Base-by-base conservation (phyloP, 1,140 invertebrate species). In the Diplogasteroides magnus region DNA sequence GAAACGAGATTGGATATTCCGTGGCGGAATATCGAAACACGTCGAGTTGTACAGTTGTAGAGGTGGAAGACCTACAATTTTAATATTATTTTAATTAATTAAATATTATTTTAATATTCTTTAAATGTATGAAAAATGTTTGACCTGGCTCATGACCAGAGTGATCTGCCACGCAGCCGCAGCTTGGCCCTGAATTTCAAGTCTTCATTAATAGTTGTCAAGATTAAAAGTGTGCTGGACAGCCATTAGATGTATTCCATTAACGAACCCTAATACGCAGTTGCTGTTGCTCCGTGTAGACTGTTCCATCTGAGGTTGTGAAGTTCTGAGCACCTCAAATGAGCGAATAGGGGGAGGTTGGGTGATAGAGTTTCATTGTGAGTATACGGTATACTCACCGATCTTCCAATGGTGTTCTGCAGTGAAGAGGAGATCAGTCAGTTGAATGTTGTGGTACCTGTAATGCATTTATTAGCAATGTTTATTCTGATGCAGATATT, bases 111-210 rank as follows among this genome's bases (percentile, higher is more conserved):
- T n/a, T n/a, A n/a, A n/a, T n/a, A n/a, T n/a, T n/a, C n/a, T n/a
- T n/a, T n/a, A n/a, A n/a, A n/a, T n/a, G n/a, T n/a, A n/a, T n/a
- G n/a, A n/a, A n/a, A 15, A 2, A 3, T 25, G 15, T 27, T n/a
- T 66, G 60, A 71, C 73, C 61, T 77, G 76, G n/a, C 72, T 71
- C 71, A 82, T 77, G 57, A 81, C 79, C 14, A 82, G 67, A 55
- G 78, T 81, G 29, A 82, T 73, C 67, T 81, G 79, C 76, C 78
- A 81, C 19, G 79, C 80, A 32, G 79, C 79, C 1, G 78, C 75
- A 14, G 78, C 78, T 32, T 81, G 80, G 60, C 78, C 78, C 32
- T 77, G 64, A 14, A 81, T 80, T 26, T 66, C 64, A n/a, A n/a
- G n/a, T n/a, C n/a, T n/a, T n/a, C n/a, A n/a, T n/a, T n/a, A n/a